A percentile compares a stretch with the other conserved stretches of the same genome.
phyloP scores from a whole-genome alignment of 2,797 vertebrate species.

The Poecilia picta region DNA sequence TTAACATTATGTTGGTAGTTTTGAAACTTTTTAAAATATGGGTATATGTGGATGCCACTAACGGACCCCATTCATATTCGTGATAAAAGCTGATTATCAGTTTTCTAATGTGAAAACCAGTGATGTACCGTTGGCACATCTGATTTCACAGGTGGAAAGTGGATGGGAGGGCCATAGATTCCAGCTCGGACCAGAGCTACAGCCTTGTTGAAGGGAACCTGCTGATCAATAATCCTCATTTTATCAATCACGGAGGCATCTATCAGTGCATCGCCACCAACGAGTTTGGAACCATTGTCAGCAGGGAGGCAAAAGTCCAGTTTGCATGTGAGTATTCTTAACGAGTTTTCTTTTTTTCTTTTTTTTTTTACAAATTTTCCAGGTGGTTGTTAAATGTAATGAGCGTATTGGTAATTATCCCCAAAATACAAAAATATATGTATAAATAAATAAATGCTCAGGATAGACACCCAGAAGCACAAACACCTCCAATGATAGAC shows the following conservation, averaged over 20 bases:
- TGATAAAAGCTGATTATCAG: neutral
- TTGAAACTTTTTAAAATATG: neutral
- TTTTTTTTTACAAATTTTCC: neutral
- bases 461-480: neutral
- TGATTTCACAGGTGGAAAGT: constrained; percentile 88
- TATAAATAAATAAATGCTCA: neutral
- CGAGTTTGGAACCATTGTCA: constrained; percentile 87
- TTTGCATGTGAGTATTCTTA: constrained; percentile 91
- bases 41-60: neutral
- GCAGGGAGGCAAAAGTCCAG: constrained; percentile 89
- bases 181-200: constrained; percentile 86
- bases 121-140: neutral
- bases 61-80: neutral
- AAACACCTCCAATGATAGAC: neutral
- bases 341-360: neutral
- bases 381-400: neutral
- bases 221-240: constrained; percentile 89
- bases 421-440: neutral
- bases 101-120: neutral
- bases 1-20: neutral
- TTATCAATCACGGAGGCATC: constrained; percentile 84
- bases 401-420: neutral
- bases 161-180: constrained; percentile 85
- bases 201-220: constrained; percentile 88
- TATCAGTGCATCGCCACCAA: constrained; percentile 93